Evolutionary conservation across 2,113 vertebrate genomes (phyloP).

Genomic region (Nothoprocta pentlandii): DNA sequence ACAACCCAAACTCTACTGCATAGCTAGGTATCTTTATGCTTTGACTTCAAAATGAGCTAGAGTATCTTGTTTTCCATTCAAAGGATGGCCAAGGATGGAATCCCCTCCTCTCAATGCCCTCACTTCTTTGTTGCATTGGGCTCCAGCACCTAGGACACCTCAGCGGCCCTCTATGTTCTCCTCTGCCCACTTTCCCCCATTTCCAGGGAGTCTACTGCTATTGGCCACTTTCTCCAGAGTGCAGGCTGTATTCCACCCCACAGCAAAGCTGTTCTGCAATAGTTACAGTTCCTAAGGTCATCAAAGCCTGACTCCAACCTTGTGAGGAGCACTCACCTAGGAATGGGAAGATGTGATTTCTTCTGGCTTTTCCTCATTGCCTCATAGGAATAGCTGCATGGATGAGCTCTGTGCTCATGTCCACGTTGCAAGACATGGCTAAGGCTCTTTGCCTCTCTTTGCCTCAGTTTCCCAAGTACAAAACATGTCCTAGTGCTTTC

Average conservation of each 20-base stretch:
- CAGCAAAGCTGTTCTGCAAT: background rate
- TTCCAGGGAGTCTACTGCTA: background rate
- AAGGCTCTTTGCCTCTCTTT: background rate
- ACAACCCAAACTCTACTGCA: background rate
- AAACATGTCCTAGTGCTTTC: background rate
- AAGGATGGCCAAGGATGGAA: background rate
- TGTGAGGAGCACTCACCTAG: background rate
- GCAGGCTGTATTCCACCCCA: accelerated
- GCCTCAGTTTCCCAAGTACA: background rate
- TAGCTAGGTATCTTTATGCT: background rate
- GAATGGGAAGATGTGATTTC: background rate
- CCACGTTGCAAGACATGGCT: background rate
- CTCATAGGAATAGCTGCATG: background rate
- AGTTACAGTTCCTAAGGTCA: background rate
- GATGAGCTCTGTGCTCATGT: background rate
- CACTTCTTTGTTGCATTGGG: background rate
- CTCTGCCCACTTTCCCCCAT: background rate
- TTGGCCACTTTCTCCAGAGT: background rate
- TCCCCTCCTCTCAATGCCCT: accelerated
- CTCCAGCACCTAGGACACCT: background rate
- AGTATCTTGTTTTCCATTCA: background rate
- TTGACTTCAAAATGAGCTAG: background rate
- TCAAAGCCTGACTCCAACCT: background rate
- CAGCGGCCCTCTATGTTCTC: accelerated
- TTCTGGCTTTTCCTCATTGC: background rate